phyloP scores from a whole-genome alignment of 2,797 vertebrate genomes.

The Ficedula albicollis region DNA sequence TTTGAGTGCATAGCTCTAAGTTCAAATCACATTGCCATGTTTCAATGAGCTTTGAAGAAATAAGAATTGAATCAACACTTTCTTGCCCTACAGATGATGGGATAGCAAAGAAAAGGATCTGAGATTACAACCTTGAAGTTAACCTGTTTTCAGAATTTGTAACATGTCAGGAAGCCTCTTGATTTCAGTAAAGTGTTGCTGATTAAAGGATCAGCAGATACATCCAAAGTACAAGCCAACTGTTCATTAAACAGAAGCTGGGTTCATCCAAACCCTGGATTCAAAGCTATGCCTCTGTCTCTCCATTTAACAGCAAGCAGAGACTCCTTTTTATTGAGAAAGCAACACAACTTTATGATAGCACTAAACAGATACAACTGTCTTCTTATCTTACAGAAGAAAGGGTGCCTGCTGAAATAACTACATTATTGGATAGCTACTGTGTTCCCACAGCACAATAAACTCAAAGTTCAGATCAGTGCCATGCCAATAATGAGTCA shows the following conservation, averaged over 20 bases:
- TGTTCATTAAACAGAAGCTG: not conserved
- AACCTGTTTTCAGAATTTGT: not conserved
- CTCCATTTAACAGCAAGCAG: not conserved
- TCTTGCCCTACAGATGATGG: not conserved
- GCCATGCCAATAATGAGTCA: not conserved
- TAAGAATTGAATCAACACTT: not conserved
- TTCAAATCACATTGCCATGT: not conserved
- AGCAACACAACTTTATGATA: constrained; percentile 24
- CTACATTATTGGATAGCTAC: constrained; percentile 12
- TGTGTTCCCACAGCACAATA: constrained; percentile 25
- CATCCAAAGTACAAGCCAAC: not conserved
- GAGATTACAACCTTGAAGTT: not conserved
- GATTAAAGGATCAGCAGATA: not conserved
- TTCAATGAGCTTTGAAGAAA: constrained; percentile 15
- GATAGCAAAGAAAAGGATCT: not conserved
- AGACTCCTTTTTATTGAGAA: not conserved
- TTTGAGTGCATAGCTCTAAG: not conserved
- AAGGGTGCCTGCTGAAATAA: constrained; percentile 9
- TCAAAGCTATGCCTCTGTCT: not conserved
- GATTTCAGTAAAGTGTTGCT: not conserved
- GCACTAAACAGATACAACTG: constrained; percentile 32
- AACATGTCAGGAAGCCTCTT: not conserved
- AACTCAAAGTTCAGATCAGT: constrained; percentile 50
- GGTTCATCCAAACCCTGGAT: not conserved
- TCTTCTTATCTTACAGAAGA: constrained; percentile 1